Evolutionary conservation across 1,140 invertebrate species (phyloP).

Genomic region (Neocloeon triangulifer): DNA sequence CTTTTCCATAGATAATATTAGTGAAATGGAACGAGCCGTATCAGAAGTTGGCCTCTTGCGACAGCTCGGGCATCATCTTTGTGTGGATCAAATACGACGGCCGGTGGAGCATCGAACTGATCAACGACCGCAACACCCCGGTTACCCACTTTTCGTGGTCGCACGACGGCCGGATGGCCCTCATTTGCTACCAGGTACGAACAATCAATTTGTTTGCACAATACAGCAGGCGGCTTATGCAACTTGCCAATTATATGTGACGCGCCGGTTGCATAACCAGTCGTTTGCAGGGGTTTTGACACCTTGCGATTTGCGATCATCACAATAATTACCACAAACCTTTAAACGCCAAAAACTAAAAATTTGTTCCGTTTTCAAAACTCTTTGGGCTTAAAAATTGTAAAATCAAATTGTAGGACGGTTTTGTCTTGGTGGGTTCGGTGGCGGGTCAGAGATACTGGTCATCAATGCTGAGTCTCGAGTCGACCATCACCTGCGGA

Average conservation of each 20-base stretch:
- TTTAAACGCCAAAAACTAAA: no score
- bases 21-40: conserved; percentile 99
- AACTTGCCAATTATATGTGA: no score
- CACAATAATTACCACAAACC: no score
- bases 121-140: conserved; percentile 91
- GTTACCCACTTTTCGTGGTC: conserved; percentile 97
- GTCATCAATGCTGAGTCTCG: conserved; percentile 90
- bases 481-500: conserved; percentile 82
- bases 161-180: conserved; percentile 91
- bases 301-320: no score
- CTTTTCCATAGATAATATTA: conserved; percentile 54
- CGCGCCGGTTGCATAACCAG: no score
- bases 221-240: no score
- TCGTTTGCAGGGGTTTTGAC: no score
- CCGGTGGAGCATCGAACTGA: conserved; percentile 94
- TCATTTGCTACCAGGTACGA: conserved; percentile 85
- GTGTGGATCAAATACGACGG: conserved; percentile 99
- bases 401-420: no score
- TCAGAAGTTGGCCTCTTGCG: conserved; percentile 93
- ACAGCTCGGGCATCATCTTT: conserved; percentile 93
- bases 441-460: conserved; percentile 94
- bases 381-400: no score
- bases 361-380: no score
- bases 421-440: conserved; percentile 87
- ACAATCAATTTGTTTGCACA: background rate